A percentile compares a stretch with the other conserved stretches of the same genome.
These are phyloP conservation scores for Beroe ovata DNA, from an alignment of 37 sponge, comb jelly and placozoan genomes.

Conservation along the genomic window DNA sequence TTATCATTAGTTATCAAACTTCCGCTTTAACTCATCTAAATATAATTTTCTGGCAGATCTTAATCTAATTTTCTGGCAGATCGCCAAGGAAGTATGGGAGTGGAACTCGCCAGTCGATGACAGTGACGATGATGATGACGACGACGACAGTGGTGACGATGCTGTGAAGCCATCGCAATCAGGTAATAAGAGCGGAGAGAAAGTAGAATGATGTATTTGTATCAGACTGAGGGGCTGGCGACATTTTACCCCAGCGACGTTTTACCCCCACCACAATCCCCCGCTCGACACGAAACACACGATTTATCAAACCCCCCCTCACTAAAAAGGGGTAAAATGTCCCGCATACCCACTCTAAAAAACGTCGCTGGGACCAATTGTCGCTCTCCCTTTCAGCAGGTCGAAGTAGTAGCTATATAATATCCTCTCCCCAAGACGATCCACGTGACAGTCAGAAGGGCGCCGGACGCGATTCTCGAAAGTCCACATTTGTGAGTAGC, in stretches of 20 bases:
- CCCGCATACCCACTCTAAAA: neutral
- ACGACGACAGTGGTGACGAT: neutral
- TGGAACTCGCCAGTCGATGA: constrained; percentile 29
- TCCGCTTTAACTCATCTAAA: no score
- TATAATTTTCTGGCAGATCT: no score
- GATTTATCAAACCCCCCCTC: no score
- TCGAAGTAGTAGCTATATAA: neutral
- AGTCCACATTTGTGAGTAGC: neutral
- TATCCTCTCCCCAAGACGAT: neutral
- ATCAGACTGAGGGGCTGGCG: neutral
- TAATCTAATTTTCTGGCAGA: constrained; percentile 3
- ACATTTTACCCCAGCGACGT: neutral
- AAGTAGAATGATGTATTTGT: no score
- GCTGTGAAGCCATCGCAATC: neutral
- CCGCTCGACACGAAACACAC: no score
- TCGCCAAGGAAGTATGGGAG: constrained; percentile 46
- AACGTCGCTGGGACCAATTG: neutral
- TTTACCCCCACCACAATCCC: no score
- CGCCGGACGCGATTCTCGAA: neutral
- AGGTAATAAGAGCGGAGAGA: no score
- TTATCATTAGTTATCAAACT: no score
- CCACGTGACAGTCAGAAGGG: neutral
- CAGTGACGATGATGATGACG: constrained; percentile 6
- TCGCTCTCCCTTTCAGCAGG: neutral
- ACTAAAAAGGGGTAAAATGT: neutral